phyloP scores from a whole-genome alignment of 2,113 vertebrate species.

The Vidua macroura region DNA sequence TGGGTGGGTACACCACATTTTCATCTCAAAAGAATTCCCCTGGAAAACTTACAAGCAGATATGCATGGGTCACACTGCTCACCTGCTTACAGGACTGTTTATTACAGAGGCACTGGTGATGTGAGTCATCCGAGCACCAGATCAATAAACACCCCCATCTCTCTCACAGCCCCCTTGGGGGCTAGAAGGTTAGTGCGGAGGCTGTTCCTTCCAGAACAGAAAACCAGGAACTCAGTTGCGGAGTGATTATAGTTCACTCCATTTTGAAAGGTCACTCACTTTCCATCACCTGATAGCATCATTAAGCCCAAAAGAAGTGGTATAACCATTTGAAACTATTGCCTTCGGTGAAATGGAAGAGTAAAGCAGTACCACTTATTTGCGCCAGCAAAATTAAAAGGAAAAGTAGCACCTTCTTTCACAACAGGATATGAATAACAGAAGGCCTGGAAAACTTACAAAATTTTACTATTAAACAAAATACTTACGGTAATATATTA shows the following conservation, averaged over 20 bases:
- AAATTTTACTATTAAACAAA: background rate
- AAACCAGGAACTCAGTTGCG: background rate
- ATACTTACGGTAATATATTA: background rate
- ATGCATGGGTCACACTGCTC: background rate
- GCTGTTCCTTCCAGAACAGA: background rate
- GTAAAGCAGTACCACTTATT: background rate
- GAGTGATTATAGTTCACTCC: background rate
- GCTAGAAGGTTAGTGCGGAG: background rate
- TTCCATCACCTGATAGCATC: background rate
- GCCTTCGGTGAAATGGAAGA: constrained; percentile 20
- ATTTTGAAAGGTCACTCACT: constrained; percentile 24
- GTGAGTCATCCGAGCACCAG: background rate
- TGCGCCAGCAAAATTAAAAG: constrained; percentile 5
- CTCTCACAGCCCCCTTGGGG: background rate
- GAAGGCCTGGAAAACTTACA: background rate
- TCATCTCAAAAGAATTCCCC: background rate
- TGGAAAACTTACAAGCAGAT: background rate
- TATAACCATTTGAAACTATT: constrained; percentile 18
- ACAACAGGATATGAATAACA: background rate
- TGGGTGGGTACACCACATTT: background rate
- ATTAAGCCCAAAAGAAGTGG: constrained; percentile 17
- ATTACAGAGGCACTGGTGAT: background rate
- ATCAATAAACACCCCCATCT: background rate
- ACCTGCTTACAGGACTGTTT: background rate
- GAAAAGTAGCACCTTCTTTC: background rate